These are phyloP conservation scores for Euleptes europaea DNA, from an alignment of 2,113 vertebrate genomes.

Conservation along the genomic window DNA sequence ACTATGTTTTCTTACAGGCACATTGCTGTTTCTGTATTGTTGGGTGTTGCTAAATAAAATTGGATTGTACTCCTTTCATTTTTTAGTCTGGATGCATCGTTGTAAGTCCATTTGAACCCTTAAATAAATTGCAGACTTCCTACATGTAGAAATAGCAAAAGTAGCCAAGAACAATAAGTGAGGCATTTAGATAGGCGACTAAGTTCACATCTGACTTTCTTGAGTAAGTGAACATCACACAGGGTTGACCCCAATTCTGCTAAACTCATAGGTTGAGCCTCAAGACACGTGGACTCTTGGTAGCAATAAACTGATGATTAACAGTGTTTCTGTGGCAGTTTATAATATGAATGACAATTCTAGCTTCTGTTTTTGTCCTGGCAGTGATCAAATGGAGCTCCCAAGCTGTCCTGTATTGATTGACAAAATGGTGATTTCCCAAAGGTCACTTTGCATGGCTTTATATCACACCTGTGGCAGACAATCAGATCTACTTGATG, in stretches of 20 bases:
- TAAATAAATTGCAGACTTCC: too few relatives aligned
- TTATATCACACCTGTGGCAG: slow-evolving; percentile 24
- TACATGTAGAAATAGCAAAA: not conserved
- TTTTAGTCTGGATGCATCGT: too few relatives aligned
- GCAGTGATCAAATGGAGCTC: slow-evolving; percentile 18
- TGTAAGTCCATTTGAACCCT: too few relatives aligned
- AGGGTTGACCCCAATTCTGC: not conserved
- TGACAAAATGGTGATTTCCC: slow-evolving; percentile 61
- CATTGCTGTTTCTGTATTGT: too few relatives aligned
- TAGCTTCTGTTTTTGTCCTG: slow-evolving; percentile 5
- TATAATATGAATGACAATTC: slow-evolving; percentile 17
- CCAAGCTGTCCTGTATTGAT: slow-evolving; percentile 1
- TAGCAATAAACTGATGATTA: slow-evolving; percentile 25
- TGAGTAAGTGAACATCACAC: not conserved
- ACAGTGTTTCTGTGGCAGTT: slow-evolving; percentile 30
- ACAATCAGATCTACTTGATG: slow-evolving; percentile 34
- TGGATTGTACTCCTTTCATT: too few relatives aligned
- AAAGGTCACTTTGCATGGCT: slow-evolving; percentile 38
- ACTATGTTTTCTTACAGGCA: too few relatives aligned
- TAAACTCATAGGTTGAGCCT: not conserved
- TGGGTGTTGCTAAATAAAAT: too few relatives aligned
- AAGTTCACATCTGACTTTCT: not conserved
- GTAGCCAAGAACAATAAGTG: not conserved
- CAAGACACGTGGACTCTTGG: not conserved
- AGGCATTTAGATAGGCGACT: not conserved